These are phyloP conservation scores for Anthophora plumipes DNA, from an alignment of 2,888 invertebrate genomes.

Conservation along the genomic window DNA sequence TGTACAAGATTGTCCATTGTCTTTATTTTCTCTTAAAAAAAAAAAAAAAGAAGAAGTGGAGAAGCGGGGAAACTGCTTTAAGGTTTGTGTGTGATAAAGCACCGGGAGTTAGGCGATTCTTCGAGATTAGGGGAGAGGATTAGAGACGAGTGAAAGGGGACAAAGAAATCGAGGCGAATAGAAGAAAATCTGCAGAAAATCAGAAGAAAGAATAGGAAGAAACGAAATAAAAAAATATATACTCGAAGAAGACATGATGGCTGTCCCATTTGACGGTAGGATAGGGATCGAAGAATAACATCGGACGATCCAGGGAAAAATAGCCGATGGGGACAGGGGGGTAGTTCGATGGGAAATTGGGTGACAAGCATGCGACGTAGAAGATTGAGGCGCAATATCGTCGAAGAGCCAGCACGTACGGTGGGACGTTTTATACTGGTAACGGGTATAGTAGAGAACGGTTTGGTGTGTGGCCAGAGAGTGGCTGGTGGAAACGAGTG, in stretches of 20 bases:
- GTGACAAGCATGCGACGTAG: slow-evolving; percentile 27
- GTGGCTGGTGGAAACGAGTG: slow-evolving; percentile 29
- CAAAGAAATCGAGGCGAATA: not conserved
- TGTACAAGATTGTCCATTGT: not conserved
- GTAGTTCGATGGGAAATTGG: slow-evolving; percentile 33
- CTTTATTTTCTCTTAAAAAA: too few species aligned
- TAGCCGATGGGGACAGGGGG: slow-evolving; percentile 11
- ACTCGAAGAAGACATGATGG: not conserved
- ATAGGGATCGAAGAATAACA: slow-evolving; percentile 22
- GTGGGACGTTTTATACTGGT: not conserved
- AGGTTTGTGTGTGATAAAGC: not conserved
- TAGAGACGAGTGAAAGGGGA: not conserved
- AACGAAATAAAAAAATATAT: not conserved
- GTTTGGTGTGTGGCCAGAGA: not conserved
- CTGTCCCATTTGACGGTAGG: slow-evolving; percentile 12
- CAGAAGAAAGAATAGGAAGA: too few species aligned
- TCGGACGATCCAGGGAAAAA: slow-evolving; percentile 22
- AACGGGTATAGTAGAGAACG: slow-evolving; percentile 15
- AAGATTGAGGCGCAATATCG: slow-evolving; percentile 17
- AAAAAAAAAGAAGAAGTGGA: not conserved
- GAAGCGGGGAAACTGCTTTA: not conserved
- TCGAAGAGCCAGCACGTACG: slow-evolving; percentile 14
- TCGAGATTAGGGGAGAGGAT: not conserved
- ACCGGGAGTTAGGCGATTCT: not conserved
- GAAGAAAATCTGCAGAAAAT: not conserved